Conservation (phyloP, 2,797 vertebrate species). For the Cryptoblepharus egeriae region DNA sequence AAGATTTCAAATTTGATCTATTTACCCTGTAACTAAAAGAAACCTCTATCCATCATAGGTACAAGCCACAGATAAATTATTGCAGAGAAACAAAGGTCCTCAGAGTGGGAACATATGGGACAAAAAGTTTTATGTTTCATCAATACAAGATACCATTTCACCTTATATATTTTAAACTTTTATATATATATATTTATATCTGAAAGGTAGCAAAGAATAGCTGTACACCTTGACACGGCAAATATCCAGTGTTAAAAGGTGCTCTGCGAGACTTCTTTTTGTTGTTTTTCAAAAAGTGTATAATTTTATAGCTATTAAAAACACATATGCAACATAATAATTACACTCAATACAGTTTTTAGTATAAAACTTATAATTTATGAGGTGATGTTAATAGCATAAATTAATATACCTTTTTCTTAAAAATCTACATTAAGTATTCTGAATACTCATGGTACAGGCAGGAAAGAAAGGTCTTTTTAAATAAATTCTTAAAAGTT, state of each 20-base stretch:
- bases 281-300: constrained; percentile 75
- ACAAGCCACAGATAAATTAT: constrained; percentile 81
- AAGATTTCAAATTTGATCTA: constrained; percentile 75
- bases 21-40: constrained; percentile 82
- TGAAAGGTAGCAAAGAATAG: constrained; percentile 86
- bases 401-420: constrained; percentile 89
- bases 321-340: constrained; percentile 85
- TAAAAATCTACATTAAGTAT: constrained; percentile 86
- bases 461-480: constrained; percentile 69
- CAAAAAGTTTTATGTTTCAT: constrained; percentile 77
- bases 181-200: constrained; percentile 74
- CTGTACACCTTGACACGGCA: constrained; percentile 83
- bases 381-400: constrained; percentile 88
- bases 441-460: constrained; percentile 77
- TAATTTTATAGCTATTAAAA: constrained; percentile 85
- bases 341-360: constrained; percentile 86
- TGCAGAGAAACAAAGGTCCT: constrained; percentile 75
- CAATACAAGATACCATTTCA: constrained; percentile 78
- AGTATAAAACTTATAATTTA: constrained; percentile 90
- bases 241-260: constrained; percentile 86
- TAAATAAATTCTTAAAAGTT: constrained; percentile 87
- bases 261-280: constrained; percentile 77
- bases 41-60: constrained; percentile 75
- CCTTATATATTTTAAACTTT: constrained; percentile 59
- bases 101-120: constrained; percentile 74